Evolutionary conservation across 2,888 invertebrate species (phyloP), one percentile per base, ranked within the genome.

Genomic region (Carabus problematicus): DNA sequence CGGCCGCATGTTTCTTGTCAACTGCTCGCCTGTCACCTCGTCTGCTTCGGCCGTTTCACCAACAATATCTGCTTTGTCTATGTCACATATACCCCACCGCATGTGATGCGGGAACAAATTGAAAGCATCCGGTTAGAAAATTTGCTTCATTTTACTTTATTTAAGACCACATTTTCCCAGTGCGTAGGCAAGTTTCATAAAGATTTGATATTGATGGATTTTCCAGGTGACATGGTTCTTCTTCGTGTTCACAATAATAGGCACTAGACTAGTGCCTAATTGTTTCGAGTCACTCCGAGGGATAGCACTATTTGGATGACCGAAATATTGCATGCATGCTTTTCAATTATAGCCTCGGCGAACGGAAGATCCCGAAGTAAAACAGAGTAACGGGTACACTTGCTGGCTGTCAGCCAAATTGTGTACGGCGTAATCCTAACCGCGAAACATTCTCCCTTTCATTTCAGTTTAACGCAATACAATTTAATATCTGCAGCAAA

Each of bases 401-500:
- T 61, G 47, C 47, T 61, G 61, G 61, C 61, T 14, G 9, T 3
- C 39, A 49, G 61, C 61, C 61, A 61, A 61, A 61, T 61, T 49
- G 61, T 49, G 45, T 47, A 61, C 40, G 47, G 49, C 61, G 61
- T 61, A 61, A 61, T 61, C 61, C 61, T 61, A 49, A 61, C 61
- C 61, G 29, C 61, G 49, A 61, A 49, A n/a, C 45, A 12, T 49
- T 61, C 49, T 61, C 61, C 47, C 61, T 61, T 61, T 61, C 61
- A 39, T 61, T 61, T 49, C 61, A 49, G 45, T 61, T 61, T 61
- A 61, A 8, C 49, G 61, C 49, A 47, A 43, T 60, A 60, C 60
- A 60, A 61, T 61, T 61, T 61, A 47, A 61, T 61, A 61, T 45
- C 61, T 61, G 49, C 61, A 61, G 1, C 61, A 61, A 61, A 61